phyloP scores from a whole-genome alignment of 1,140 invertebrate species.

The Drosophila saltans region DNA sequence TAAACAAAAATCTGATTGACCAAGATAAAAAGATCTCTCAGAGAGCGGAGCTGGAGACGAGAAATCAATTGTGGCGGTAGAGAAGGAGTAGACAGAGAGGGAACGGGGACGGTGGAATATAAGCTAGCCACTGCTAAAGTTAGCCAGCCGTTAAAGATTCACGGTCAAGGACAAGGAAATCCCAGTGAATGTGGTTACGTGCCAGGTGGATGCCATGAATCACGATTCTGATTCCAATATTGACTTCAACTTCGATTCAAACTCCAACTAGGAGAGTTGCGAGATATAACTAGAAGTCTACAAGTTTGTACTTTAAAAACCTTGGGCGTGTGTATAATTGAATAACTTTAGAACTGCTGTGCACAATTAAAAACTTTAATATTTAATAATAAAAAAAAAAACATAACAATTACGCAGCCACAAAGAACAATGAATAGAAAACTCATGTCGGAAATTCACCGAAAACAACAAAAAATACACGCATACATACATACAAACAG shows the following conservation, averaged over 20 bases:
- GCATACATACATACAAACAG: conserved; percentile 7
- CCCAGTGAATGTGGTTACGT: conserved; percentile 70
- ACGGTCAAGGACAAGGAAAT: conserved; percentile 81
- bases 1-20: conserved; percentile 63
- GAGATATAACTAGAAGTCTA: background rate
- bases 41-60: background rate
- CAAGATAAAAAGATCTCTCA: conserved; percentile 20
- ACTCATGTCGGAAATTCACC: conserved; percentile 53
- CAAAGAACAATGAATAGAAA: conserved; percentile 57
- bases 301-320: conserved; percentile 75
- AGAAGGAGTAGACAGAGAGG: background rate
- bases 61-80: background rate
- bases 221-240: conserved; percentile 36
- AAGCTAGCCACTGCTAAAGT: conserved; percentile 29
- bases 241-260: background rate
- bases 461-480: conserved; percentile 40
- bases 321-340: conserved; percentile 63
- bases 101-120: conserved; percentile 30
- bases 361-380: conserved; percentile 74
- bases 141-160: conserved; percentile 79
- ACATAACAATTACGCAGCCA: conserved; percentile 48
- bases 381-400: conserved; percentile 58
- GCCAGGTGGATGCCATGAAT: conserved; percentile 55
- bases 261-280: too few species aligned
- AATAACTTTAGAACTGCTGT: conserved; percentile 66